Evolutionary conservation across 2,113 vertebrate genomes (phyloP), one percentile per base, ranked within the genome.

Genomic region (Saimiri boliviensis): DNA sequence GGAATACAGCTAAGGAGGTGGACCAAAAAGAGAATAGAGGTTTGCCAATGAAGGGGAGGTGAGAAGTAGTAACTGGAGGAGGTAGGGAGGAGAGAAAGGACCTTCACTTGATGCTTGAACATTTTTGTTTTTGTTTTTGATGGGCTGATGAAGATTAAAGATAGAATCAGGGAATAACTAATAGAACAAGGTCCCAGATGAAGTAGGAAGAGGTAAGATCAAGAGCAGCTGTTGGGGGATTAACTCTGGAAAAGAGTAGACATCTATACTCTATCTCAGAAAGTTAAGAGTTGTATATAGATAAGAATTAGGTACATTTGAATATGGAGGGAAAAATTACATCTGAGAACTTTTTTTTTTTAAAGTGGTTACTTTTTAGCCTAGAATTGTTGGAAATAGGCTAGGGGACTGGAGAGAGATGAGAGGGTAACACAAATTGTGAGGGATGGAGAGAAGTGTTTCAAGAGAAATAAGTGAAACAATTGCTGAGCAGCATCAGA

Each of bases 331-430:
- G 49, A 70, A 70, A 89, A 94, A 66, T 77, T 20, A 19, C 85
- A 86, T 76, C 13, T 63, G 58, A 96, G 54, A 35, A 32, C 13
- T 58, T 13, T 40, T 40, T 58, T 56, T 76, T 23, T 42, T 56
- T 47, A 40, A 56, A 47, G 47, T 8, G 83, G 30, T 81, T 85
- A 85, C 66, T 89, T 96, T 80, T 97, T 93, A 97, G 58, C 4
- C 32, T 85, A 70, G 37, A 10, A 23, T 82, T 73, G 45, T 79
- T 89, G 63, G 21, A 66, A 35, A 16, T 93, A 73, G 86, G 84
- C 70, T 95, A 84, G 76, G 42, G 68, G 49, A 83, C 30, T 56
- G 45, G 19, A 84, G 54, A 66, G 45, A 74, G 63, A 71, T 88
- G 63, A 30, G 73, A 91, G 11, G 93, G 42, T 73, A 73, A 58